Evolutionary conservation across 2,888 invertebrate genomes (phyloP), one percentile per base, ranked within the genome.

Genomic region (Theretra japonica): DNA sequence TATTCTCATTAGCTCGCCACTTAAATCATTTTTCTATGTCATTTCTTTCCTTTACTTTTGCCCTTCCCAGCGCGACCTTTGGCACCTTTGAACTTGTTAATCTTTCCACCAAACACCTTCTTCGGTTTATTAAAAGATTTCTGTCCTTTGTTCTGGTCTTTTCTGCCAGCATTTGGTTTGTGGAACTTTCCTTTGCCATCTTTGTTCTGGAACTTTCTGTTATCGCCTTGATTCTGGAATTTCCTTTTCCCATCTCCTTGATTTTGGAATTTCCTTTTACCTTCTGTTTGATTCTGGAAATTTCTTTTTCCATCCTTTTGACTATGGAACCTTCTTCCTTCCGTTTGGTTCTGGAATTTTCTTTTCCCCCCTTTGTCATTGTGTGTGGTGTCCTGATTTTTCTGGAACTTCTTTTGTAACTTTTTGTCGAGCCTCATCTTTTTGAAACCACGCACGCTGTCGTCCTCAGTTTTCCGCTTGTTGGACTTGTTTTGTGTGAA

Each of bases 371-470:
- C 80, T 69, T 75, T 75, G 33, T 80, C 76, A 11, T 72, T 73
- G 41, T 74, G 73, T 65, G 65, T 23, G 4, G 48, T 17, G 72
- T 84, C 83, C 62, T 82, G 82, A 58, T 83, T 83, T 71, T 81
- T 88, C 71, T 91, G 87, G 76, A 85, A 93, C 75, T 93, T 93
- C 79, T 91, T 92, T 76, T 90, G 83, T 1, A 90, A 72, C 77
- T 92, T 94, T 72, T 89, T 93, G 73, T 94, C 93, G 73, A 93
- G 80, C 68, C 93, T 83, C 90, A 93, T 90, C 75, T 93, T 94
- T 74, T 94, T 94, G 78, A 93, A 92, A 2, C 94, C 94, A 71
- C 94, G 83, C 0, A 88, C 84, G 56, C 86, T 83, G 69, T 88
- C 88, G 57, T 90, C 91, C 7, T 86, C 90, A 0, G 85, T 75